phyloP scores from a whole-genome alignment of 2,888 invertebrate genomes.

The Dynastes grantii region DNA sequence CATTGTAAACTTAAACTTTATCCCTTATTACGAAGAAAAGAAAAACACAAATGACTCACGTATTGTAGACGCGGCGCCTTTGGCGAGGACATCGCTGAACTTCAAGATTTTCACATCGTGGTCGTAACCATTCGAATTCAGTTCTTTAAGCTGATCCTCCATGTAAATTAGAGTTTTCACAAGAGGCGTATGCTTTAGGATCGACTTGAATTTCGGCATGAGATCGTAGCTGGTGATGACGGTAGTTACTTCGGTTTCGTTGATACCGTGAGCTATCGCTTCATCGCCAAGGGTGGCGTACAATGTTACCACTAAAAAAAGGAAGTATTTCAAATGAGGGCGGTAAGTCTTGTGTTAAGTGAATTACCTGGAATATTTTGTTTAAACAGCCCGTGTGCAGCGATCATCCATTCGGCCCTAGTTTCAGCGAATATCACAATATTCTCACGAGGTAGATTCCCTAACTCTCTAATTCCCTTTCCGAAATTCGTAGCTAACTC shows the following conservation, averaged over 20 bases:
- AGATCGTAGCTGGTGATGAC: conserved; percentile 95
- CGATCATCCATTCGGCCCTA: conserved; percentile 97
- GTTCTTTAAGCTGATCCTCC: conserved; percentile 88
- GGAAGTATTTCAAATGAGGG: too few relatives aligned
- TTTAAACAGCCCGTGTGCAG: conserved; percentile 96
- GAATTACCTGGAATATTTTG: conserved; percentile 86
- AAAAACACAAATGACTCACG: conserved; percentile 64
- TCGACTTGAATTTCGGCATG: conserved; percentile 89
- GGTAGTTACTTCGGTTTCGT: conserved; percentile 95
- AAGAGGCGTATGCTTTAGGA: conserved; percentile 81
- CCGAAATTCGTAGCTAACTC: conserved; percentile 85
- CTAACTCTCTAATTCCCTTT: conserved; percentile 87
- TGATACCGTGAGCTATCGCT: conserved; percentile 96
- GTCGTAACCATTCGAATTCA: conserved; percentile 82
- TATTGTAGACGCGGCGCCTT: conserved; percentile 70
- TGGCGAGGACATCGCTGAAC: conserved; percentile 81
- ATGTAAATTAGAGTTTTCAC: conserved; percentile 89
- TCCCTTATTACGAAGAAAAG: too few relatives aligned
- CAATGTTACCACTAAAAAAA: conserved; percentile 87
- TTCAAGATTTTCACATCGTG: conserved; percentile 81
- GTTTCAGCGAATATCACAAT: conserved; percentile 98
- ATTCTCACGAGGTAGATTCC: conserved; percentile 81
- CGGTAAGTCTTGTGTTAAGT: neutral
- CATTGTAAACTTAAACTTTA: too few relatives aligned
- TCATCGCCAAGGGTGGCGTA: conserved; percentile 98